Evolutionary conservation across 2,113 vertebrate genomes (phyloP).

Genomic region (Condylura cristata): DNA sequence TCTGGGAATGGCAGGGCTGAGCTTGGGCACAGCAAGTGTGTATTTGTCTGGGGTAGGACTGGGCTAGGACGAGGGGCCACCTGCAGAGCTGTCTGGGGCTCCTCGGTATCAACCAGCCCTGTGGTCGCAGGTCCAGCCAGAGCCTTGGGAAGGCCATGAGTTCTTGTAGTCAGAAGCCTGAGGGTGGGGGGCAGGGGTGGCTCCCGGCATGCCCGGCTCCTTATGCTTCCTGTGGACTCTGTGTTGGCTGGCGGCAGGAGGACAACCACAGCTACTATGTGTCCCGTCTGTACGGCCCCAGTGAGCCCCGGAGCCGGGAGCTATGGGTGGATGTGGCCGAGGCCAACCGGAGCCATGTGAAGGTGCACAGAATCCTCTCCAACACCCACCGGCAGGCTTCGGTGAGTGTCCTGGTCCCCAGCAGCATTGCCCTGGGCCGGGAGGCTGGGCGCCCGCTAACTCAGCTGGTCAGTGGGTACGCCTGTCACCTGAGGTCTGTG

Average conservation of each 20-base stretch:
- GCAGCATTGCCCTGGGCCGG: background rate
- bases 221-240: background rate
- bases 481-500: background rate
- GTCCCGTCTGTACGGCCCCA: conserved; percentile 89
- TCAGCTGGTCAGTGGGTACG: background rate
- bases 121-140: background rate
- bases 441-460: background rate
- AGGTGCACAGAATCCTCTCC: conserved; percentile 94
- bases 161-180: background rate
- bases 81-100: background rate
- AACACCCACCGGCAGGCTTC: conserved; percentile 95
- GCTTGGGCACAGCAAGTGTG: background rate
- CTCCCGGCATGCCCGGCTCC: background rate
- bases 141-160: background rate
- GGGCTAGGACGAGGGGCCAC: background rate
- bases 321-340: conserved; percentile 92
- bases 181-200: background rate
- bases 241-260: conserved; percentile 84
- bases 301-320: conserved; percentile 83
- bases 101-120: background rate
- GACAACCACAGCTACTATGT: conserved; percentile 94
- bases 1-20: background rate
- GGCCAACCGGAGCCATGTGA: conserved; percentile 88
- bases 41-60: background rate
- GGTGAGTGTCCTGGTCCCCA: conserved; percentile 84